Conservation (phyloP, 2,113 vertebrate species). For the Atractosteus spatula region DNA sequence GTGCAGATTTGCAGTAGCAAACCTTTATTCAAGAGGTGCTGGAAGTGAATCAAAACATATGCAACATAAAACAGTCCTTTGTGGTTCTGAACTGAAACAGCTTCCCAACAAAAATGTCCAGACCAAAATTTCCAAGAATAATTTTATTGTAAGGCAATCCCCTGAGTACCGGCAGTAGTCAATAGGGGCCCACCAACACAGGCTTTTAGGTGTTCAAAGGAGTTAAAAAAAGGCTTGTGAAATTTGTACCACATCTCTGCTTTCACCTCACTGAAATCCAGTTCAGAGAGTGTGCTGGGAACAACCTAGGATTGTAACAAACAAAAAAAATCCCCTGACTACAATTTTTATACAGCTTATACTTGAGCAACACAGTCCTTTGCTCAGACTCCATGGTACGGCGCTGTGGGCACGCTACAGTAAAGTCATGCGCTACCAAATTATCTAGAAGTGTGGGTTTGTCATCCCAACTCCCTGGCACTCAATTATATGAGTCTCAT, state of each 20-base stretch:
- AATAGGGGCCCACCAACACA: not conserved
- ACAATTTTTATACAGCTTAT: not conserved
- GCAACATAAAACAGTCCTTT: too few species aligned
- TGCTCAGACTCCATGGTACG: not conserved
- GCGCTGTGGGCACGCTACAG: not conserved
- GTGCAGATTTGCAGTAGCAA: too few species aligned
- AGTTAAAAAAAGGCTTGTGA: too few species aligned
- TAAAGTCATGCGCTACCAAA: not conserved
- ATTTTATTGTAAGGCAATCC: slow-evolving; percentile 48
- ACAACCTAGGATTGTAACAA: not conserved
- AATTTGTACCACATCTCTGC: not conserved
- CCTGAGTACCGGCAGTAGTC: slow-evolving; percentile 45
- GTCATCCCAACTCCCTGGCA: slow-evolving; percentile 83
- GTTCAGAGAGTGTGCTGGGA: not conserved
- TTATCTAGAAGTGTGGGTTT: slow-evolving; percentile 66
- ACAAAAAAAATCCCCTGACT: not conserved
- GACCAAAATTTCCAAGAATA: slow-evolving; percentile 17
- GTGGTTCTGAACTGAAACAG: too few species aligned
- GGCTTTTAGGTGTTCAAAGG: not conserved
- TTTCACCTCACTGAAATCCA: not conserved
- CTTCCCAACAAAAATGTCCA: too few species aligned
- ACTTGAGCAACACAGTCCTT: not conserved
- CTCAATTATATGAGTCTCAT: slow-evolving; percentile 80
- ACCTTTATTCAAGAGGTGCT: too few species aligned
- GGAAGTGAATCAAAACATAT: too few species aligned